Conservation (phyloP, 2,888 invertebrate species). For the Seira musarum region DNA sequence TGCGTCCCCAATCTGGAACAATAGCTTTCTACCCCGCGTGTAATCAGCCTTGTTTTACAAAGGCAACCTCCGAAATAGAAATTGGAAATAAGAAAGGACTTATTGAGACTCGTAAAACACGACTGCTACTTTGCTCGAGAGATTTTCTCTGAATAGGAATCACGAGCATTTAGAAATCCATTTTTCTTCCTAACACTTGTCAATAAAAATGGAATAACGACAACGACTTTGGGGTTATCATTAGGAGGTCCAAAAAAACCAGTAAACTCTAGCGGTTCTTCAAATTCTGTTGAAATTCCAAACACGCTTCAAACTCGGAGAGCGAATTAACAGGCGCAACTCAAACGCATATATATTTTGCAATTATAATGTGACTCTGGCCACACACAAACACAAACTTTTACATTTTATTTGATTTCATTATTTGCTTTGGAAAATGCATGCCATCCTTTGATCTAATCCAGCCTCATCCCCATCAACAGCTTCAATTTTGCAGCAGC, state of each 20-base stretch:
- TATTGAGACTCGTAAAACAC: too few species aligned
- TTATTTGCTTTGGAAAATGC: slow-evolving; percentile 13
- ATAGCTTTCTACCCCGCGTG: too few species aligned
- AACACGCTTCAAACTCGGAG: not conserved
- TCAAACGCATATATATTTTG: not conserved
- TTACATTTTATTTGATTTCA: not conserved
- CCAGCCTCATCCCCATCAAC: too few species aligned
- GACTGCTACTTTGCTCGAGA: too few species aligned
- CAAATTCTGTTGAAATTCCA: not conserved
- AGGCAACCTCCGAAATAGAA: not conserved
- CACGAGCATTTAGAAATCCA: too few species aligned
- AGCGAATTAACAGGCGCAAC: too few species aligned
- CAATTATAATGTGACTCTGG: slow-evolving; percentile 2
- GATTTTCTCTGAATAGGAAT: too few species aligned
- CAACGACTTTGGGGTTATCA: too few species aligned
- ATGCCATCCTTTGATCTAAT: not conserved
- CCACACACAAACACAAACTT: slow-evolving; percentile 6
- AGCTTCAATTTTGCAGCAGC: not conserved
- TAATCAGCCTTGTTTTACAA: not conserved
- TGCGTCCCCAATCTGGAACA: not conserved
- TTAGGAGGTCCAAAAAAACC: not conserved
- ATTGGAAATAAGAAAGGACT: too few species aligned
- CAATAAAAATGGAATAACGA: not conserved
- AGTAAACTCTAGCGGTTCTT: not conserved
- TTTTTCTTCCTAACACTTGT: not conserved